A percentile compares a stretch with the other conserved stretches of the same genome.
These are phyloP conservation scores for Phymanthus crucifer DNA, from an alignment of 92 coral and sea anemone species.

Conservation along the genomic window DNA sequence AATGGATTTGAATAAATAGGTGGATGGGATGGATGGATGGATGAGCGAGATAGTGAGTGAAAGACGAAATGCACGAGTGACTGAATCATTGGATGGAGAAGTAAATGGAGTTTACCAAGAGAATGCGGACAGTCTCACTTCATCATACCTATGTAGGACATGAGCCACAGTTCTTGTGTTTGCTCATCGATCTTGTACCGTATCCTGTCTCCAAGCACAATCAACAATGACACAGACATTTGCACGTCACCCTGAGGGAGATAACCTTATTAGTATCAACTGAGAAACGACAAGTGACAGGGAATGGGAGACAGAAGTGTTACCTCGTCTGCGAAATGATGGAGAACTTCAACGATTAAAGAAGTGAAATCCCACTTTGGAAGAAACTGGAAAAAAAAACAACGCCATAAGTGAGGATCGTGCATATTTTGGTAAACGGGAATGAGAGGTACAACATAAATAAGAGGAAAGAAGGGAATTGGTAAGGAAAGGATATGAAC, in stretches of 20 bases:
- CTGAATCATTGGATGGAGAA: not conserved
- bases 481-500: too few species aligned
- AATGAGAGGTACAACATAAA: too few species aligned
- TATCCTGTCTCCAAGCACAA: conserved; percentile 97
- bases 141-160: conserved; percentile 83
- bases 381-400: conserved; percentile 56
- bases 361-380: conserved; percentile 91
- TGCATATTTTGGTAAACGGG: too few species aligned
- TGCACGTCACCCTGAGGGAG: conserved; percentile 86
- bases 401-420: not conserved
- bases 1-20: too few species aligned
- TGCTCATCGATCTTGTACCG: conserved; percentile 82
- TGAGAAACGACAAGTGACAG: too few species aligned
- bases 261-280: not conserved
- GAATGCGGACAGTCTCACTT: too few species aligned
- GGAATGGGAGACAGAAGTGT: not conserved
- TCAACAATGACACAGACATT: conserved; percentile 88
- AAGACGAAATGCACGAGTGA: too few species aligned
- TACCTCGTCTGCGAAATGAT: conserved; percentile 92
- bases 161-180: conserved; percentile 94
- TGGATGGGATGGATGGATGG: too few species aligned
- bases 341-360: conserved; percentile 79
- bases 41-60: too few species aligned
- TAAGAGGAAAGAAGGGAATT: too few species aligned
- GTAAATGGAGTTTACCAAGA: too few species aligned